These are phyloP conservation scores for Ailurus styani DNA, from an alignment of 2,113 vertebrate genomes.

Conservation along the genomic window DNA sequence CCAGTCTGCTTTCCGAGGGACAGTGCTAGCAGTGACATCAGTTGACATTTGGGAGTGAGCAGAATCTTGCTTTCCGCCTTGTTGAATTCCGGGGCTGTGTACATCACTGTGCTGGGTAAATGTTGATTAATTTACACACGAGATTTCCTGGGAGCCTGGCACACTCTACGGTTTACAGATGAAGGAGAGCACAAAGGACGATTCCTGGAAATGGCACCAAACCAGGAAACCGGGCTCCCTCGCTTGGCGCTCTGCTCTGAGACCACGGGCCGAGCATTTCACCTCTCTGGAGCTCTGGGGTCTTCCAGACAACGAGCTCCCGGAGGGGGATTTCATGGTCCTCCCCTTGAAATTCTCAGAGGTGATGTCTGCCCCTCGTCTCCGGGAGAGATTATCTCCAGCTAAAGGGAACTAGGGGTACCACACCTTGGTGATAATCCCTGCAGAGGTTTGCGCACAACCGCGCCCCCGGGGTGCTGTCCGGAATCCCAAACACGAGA, in stretches of 20 bases:
- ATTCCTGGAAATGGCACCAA: neutral
- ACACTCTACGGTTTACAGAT: accelerated
- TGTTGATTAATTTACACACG: accelerated
- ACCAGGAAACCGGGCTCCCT: neutral
- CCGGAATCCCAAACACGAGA: neutral
- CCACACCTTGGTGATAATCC: accelerated
- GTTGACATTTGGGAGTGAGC: accelerated
- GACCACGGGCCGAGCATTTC: accelerated
- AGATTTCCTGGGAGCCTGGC: neutral
- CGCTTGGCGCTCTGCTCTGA: neutral
- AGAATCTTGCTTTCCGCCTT: neutral
- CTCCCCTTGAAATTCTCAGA: neutral
- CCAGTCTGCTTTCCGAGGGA: too few species aligned
- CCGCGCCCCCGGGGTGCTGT: neutral
- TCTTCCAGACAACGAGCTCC: neutral
- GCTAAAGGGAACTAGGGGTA: accelerated
- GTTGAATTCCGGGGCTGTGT: neutral
- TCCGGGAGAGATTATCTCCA: neutral
- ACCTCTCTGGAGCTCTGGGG: neutral
- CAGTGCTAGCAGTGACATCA: accelerated
- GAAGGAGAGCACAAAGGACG: neutral
- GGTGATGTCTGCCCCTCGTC: too few species aligned
- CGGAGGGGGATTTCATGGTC: accelerated
- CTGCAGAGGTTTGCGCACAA: neutral
- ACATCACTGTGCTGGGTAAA: accelerated